phyloP scores from a whole-genome alignment of 2,113 vertebrate species.

The Solea senegalensis region DNA sequence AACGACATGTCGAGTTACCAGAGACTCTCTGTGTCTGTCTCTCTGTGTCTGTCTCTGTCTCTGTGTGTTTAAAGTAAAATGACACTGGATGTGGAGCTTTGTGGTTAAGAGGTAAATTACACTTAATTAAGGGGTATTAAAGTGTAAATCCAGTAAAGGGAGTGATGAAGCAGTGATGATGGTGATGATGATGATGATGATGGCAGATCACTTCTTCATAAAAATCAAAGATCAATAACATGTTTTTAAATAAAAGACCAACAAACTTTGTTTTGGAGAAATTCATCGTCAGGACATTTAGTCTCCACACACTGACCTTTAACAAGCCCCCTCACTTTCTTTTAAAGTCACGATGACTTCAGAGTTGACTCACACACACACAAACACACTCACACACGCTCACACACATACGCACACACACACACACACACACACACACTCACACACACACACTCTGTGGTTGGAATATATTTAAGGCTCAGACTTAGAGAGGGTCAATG shows the following conservation, averaged over 20 bases:
- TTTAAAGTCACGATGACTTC: too few relatives aligned
- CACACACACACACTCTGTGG: constrained; percentile 11
- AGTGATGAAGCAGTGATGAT: constrained; percentile 14
- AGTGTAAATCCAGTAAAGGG: constrained; percentile 37
- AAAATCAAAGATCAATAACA: too few relatives aligned
- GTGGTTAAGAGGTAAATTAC: constrained; percentile 12
- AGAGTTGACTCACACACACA: too few relatives aligned
- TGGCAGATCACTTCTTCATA: constrained; percentile 13
- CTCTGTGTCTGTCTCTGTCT: too few relatives aligned
- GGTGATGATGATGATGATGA: constrained; percentile 28
- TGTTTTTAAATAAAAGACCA: too few relatives aligned
- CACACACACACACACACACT: too few relatives aligned
- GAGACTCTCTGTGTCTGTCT: too few relatives aligned
- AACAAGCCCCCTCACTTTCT: neutral
- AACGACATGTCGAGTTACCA: too few relatives aligned
- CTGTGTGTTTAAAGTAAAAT: too few relatives aligned
- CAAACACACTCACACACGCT: too few relatives aligned
- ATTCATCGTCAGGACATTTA: too few relatives aligned
- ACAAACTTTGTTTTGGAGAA: neutral
- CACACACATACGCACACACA: too few relatives aligned
- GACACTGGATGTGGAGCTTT: constrained; percentile 4
- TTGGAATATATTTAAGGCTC: constrained; percentile 48
- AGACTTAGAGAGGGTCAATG: constrained; percentile 29
- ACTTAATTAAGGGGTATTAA: constrained; percentile 45
- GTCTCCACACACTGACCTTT: neutral